Evolutionary conservation across 2,113 vertebrate genomes (phyloP), one percentile per base, ranked within the genome.

Genomic region (Trachemys scripta): DNA sequence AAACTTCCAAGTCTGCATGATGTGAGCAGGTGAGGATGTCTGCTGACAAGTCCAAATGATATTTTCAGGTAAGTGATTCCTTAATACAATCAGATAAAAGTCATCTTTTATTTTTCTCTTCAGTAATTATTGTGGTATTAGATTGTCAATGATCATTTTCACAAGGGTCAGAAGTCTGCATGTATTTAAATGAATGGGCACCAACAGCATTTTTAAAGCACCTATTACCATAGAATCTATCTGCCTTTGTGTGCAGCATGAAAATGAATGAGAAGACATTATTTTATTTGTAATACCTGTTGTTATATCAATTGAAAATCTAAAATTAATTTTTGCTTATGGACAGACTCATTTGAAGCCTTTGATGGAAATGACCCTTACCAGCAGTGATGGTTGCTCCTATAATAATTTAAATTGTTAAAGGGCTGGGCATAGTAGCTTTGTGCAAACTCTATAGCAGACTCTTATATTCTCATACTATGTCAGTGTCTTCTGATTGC

Each of bases 1-100:
- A 76, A 49, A 72, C 92, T 93, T 88, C 65, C 84, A 38, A 47
- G 24, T 59, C 75, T 5, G 49, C 85, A 86, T 91, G 94, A 88
- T 72, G 96, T 47, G 80, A 83, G 88, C 84, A 82, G 91, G 81
- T 88, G 94, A 98, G 95, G 89, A 96, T 97, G 94, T 95, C 96
- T 95, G 76, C 81, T 97, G 96, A 85, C 92, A 96, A 95, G 95
- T 90, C 90, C 96, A 95, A 94, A 38, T 97, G 96, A 95, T 95
- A 92, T 96, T 97, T 97, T 96, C 96, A 97, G 95, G 95, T 95
- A 91, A 96, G 90, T 84, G 53, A 82, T 92, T 87, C 65, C 93
- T 45, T 56, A 65, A 49, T 62, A n/a, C 2, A 14, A 90, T 79
- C 72, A 75, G 47, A 94, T 50, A 49, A 56, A 84, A 59, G 29